Base-by-base conservation (phyloP, 2,888 invertebrate species). In the Pammene fasciana region DNA sequence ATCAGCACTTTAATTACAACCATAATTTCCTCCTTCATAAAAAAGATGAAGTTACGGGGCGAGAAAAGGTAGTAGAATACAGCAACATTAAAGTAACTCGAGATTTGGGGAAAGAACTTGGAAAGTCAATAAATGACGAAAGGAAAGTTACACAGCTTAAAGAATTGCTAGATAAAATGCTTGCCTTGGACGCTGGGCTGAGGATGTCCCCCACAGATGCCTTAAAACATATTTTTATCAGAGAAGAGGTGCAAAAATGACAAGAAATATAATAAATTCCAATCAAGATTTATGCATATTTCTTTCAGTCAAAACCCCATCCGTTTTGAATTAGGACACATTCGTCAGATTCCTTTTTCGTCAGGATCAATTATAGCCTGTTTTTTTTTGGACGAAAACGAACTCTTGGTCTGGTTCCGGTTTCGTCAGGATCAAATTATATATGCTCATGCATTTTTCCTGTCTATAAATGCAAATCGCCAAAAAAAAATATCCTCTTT, bases 21-120 rank as follows among this genome's bases (percentile, higher is more conserved):
- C 98, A 97, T 87, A 99, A 98, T 92, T 99, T 99, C 88, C 93
- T 99, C 67, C 97, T 98, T 84, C 97, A 98, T 84, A 99, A 99
- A 93, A 97, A 98, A 76, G 99, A 99, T 88, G 98, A 97, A 94
- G 96, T 99, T 72, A 99, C 99, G 6, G 98, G 99, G 84, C 94
- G 98, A 94, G 99, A 99, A 85, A 99, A 99, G 92, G 94, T 98
- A 72, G 97, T 98, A 62, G 97, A 97, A 74, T 94, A 99, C 94
- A 94, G 96, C 59, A 97, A 97, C 67, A 95, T 99, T 56, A 96
- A 95, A 83, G 94, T 96, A 13, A 94, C 94, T 34, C 95, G 98
- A 75, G 98, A 99, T 87, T 93, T 99, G 72, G 94, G 95, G 75
- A 94, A 95, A n/a, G 99, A 99, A 86, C 92, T 99, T 71, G 94